Evolutionary conservation across 2,888 invertebrate genomes (phyloP).

Genomic region (Callosobruchus maculatus): DNA sequence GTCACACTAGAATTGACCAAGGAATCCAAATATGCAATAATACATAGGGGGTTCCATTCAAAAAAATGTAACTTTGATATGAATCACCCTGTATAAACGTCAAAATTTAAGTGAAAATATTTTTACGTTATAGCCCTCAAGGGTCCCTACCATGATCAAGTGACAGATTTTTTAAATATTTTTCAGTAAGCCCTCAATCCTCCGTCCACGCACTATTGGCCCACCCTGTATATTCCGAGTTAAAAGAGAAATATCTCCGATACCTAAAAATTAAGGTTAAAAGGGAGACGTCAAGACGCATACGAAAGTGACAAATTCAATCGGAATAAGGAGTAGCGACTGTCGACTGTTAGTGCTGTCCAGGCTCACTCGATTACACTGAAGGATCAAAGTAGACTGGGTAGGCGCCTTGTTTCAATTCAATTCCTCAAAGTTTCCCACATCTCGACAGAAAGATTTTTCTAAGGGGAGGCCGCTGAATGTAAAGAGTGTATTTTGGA

Average conservation of each 20-base stretch:
- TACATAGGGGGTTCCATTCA: too few species aligned
- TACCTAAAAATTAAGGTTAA: background rate
- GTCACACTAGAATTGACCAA: too few species aligned
- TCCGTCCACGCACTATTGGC: too few species aligned
- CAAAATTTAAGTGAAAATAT: too few species aligned
- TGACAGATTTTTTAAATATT: too few species aligned
- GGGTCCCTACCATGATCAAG: too few species aligned
- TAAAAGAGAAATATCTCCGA: background rate
- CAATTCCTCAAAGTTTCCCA: background rate
- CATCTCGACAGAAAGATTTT: background rate
- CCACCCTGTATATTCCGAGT: background rate
- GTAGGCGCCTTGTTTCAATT: background rate
- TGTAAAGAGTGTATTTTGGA: background rate
- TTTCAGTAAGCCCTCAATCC: too few species aligned
- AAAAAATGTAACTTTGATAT: too few species aligned
- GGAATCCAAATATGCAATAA: too few species aligned
- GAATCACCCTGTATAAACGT: too few species aligned
- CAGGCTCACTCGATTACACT: background rate
- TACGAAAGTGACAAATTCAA: background rate
- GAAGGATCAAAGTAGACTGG: background rate
- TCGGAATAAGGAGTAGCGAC: background rate
- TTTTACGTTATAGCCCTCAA: too few species aligned
- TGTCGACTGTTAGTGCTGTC: background rate
- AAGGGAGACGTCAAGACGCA: background rate
- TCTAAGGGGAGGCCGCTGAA: background rate